Evolutionary conservation across 2,888 invertebrate species (phyloP).

Genomic region (Boloria euphrosyne): DNA sequence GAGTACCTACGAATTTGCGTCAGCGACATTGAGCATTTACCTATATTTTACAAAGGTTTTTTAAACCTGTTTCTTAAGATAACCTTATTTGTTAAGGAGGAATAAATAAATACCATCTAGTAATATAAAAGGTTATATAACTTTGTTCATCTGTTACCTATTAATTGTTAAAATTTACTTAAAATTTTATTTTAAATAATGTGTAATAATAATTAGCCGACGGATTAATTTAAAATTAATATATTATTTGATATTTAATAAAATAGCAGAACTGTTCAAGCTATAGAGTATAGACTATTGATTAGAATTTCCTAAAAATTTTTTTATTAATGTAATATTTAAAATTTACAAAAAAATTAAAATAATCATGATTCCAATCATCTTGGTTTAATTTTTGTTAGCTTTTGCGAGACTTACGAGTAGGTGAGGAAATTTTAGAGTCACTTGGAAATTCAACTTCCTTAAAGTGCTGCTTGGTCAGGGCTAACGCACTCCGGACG

Average conservation of each 20-base stretch:
- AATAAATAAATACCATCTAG: background rate
- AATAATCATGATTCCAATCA: too few relatives aligned
- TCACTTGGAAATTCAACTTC: conserved; percentile 84
- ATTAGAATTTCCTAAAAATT: too few relatives aligned
- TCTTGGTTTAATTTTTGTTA: too few relatives aligned
- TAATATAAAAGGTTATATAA: background rate
- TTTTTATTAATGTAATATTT: too few relatives aligned
- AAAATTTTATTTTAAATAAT: too few relatives aligned
- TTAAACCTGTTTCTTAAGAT: background rate
- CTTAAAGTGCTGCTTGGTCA: conserved; percentile 84
- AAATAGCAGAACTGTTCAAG: conserved; percentile 27
- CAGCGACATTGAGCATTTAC: background rate
- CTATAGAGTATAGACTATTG: too few relatives aligned
- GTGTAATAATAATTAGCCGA: too few relatives aligned
- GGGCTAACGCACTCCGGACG: conserved; percentile 86
- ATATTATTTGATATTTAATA: background rate
- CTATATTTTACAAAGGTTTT: background rate
- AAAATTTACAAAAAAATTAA: too few relatives aligned
- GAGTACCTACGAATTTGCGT: too few relatives aligned
- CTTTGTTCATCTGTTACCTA: background rate
- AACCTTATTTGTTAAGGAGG: background rate
- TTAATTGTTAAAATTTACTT: background rate
- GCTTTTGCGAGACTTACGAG: too few relatives aligned
- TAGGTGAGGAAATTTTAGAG: conserved; percentile 83
- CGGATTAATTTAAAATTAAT: too few relatives aligned